phyloP scores from a whole-genome alignment of 2,888 invertebrate genomes.

The Eupeodes latifasciatus region DNA sequence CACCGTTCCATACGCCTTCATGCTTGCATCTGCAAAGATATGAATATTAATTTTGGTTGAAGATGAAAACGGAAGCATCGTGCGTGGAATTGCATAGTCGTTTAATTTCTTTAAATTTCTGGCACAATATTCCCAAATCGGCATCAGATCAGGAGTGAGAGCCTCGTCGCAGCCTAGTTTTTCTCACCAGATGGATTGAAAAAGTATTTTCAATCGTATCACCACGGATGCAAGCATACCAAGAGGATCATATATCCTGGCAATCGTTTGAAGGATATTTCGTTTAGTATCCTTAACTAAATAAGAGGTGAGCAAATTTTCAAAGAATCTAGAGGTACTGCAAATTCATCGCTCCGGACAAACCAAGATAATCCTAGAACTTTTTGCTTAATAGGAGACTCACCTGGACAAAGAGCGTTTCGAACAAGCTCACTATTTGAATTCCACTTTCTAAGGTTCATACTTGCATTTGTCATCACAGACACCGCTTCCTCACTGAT shows the following conservation, averaged over 20 bases:
- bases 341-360: background rate
- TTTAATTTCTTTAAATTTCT: background rate
- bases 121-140: background rate
- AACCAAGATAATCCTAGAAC: conserved; percentile 24
- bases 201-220: conserved; percentile 29
- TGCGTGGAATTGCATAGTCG: conserved; percentile 8
- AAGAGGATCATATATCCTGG: background rate
- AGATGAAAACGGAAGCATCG: conserved; percentile 1
- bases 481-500: too few species aligned
- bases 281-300: conserved; percentile 17
- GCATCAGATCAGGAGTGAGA: background rate
- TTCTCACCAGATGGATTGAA: conserved; percentile 7
- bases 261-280: conserved; percentile 30
- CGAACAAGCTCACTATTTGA: background rate
- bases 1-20: conserved; percentile 39
- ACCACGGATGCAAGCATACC: conserved; percentile 31
- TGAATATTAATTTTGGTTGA: conserved; percentile 1
- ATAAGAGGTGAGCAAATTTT: conserved; percentile 2
- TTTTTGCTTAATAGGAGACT: conserved; percentile 13
- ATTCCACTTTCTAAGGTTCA: too few species aligned
- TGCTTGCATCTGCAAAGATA: conserved; percentile 36
- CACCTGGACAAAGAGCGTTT: background rate
- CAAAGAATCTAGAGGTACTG: conserved; percentile 20
- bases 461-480: background rate
- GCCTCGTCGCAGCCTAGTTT: conserved; percentile 12